A percentile compares a stretch with the other conserved stretches of the same genome.
phyloP scores from a whole-genome alignment of 2,113 vertebrate species.

The Nicator chloris region DNA sequence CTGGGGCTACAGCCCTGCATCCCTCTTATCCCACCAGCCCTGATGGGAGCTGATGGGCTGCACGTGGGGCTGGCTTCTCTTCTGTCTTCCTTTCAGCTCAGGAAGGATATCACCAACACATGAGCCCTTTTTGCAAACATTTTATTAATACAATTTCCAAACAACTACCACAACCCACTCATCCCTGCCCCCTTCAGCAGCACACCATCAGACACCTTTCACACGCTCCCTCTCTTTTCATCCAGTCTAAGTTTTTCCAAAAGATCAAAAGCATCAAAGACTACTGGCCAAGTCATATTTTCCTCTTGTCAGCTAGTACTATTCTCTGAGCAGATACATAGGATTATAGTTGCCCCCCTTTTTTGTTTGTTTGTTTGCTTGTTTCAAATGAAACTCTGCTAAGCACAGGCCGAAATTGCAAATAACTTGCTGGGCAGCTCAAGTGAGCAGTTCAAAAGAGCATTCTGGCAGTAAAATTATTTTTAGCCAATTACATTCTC shows the following conservation, averaged over 20 bases:
- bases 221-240: not conserved
- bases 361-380: not conserved
- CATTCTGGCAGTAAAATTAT: constrained; percentile 1
- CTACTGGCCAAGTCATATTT: not conserved
- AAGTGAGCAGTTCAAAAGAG: not conserved
- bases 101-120: not conserved
- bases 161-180: not conserved
- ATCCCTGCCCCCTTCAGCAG: not conserved
- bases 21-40: fast-evolving
- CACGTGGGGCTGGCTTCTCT: not conserved
- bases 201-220: not conserved
- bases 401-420: not conserved
- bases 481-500: not conserved
- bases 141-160: not conserved
- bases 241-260: not conserved
- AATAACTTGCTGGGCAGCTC: not conserved
- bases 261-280: not conserved
- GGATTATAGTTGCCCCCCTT: not conserved
- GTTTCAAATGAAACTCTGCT: not conserved
- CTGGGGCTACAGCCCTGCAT: not conserved
- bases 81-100: not conserved
- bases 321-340: not conserved
- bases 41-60: not conserved
- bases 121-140: not conserved
- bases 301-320: not conserved